A percentile compares a stretch with the other conserved stretches of the same genome.
Conservation (phyloP, 2,113 vertebrate genomes). For the Mustela lutreola region DNA sequence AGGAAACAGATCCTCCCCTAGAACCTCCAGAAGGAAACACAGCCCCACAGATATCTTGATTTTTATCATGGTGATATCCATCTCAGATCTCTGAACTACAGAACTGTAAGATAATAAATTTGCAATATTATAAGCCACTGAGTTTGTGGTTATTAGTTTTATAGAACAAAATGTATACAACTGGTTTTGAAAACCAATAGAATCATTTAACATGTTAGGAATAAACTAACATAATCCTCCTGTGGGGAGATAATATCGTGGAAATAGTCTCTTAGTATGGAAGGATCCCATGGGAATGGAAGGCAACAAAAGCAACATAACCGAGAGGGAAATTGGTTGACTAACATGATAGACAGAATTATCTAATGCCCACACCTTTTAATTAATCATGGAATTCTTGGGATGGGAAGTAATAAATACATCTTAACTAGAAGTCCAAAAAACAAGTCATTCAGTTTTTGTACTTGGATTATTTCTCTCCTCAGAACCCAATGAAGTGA, state of each 20-base stretch:
- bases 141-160: neutral
- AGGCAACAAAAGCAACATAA: neutral
- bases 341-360: neutral
- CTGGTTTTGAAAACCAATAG: neutral
- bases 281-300: neutral
- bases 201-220: neutral
- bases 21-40: neutral
- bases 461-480: neutral
- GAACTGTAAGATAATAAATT: neutral
- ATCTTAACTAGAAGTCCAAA: neutral
- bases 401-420: neutral
- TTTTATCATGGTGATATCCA: neutral
- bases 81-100: neutral
- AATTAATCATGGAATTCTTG: neutral
- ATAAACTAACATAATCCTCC: neutral
- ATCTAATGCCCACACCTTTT: neutral
- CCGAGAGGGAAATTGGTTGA: neutral
- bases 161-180: neutral
- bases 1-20: neutral
- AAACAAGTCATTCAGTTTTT: neutral
- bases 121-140: neutral
- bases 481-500: neutral
- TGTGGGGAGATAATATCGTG: neutral
- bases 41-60: neutral
- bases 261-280: neutral